Evolutionary conservation across 2,888 invertebrate genomes (phyloP).

Genomic region (Polyommatus iphigenia): DNA sequence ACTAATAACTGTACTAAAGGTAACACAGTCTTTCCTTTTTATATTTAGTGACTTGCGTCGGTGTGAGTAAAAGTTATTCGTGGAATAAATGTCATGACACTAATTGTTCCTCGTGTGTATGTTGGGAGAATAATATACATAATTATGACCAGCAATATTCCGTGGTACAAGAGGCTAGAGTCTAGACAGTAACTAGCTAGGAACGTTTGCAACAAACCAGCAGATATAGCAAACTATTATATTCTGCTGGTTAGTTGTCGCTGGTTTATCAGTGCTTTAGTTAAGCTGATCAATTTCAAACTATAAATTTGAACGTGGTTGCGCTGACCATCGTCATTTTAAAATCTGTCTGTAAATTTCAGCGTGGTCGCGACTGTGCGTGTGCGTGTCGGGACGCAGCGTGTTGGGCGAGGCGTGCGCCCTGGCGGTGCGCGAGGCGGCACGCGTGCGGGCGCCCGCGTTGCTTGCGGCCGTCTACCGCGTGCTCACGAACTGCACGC

Average conservation of each 20-base stretch:
- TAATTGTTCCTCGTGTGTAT: too few relatives aligned
- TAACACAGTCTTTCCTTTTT: conserved; percentile 45
- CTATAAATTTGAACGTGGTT: conserved; percentile 55
- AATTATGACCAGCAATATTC: too few relatives aligned
- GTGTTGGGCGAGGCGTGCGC: conserved; percentile 54
- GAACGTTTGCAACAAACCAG: too few relatives aligned
- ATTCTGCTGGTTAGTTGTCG: too few relatives aligned
- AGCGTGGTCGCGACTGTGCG: conserved; percentile 64
- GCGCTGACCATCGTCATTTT: conserved; percentile 36
- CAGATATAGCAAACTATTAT: too few relatives aligned
- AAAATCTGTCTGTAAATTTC: not conserved
- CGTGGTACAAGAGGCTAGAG: too few relatives aligned
- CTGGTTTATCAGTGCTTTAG: too few relatives aligned
- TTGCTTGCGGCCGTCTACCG: conserved; percentile 53
- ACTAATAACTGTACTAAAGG: conserved; percentile 83
- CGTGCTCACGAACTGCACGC: conserved; percentile 62
- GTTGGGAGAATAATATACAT: too few relatives aligned
- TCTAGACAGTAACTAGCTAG: too few relatives aligned
- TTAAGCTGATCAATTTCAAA: not conserved
- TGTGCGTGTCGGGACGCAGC: conserved; percentile 62
- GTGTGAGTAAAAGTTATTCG: too few relatives aligned
- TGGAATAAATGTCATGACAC: too few relatives aligned
- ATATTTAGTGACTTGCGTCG: not conserved
- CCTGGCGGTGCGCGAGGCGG: conserved; percentile 53
- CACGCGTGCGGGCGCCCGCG: conserved; percentile 53